Conservation (phyloP, 2,888 invertebrate genomes). For the Lepetodrilus schrolli region DNA sequence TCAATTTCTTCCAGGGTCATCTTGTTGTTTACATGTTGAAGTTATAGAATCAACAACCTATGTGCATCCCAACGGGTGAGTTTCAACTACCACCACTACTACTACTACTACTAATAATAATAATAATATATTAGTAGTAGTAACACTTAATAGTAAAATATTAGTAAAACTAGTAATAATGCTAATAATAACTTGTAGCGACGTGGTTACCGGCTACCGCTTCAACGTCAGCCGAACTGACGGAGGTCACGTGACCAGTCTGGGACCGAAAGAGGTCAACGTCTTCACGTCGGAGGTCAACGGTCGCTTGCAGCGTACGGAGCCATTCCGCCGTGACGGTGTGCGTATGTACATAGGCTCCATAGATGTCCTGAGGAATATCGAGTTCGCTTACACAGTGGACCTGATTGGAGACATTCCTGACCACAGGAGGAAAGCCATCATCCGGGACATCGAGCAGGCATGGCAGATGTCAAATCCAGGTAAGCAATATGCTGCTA, state of each 20-base stretch:
- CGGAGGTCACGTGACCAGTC: background rate
- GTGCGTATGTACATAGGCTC: constrained; percentile 29
- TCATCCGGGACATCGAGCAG: background rate
- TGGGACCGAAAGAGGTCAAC: background rate
- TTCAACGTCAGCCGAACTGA: background rate
- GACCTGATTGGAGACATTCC: constrained; percentile 31
- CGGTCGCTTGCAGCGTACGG: background rate
- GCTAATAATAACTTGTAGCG: background rate
- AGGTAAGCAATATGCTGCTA: background rate
- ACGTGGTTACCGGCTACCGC: background rate
- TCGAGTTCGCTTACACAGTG: constrained; percentile 11
- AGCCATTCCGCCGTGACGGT: constrained; percentile 10
- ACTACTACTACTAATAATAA: background rate
- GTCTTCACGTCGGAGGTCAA: background rate
- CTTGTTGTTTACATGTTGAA: background rate
- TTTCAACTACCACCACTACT: background rate
- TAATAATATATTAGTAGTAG: background rate
- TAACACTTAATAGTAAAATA: background rate
- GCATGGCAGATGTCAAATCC: background rate
- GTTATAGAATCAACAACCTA: background rate
- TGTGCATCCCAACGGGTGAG: background rate
- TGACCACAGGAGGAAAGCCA: background rate
- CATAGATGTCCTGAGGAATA: background rate
- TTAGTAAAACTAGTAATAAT: background rate
- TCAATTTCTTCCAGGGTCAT: background rate